Conservation (phyloP, 2,113 vertebrate species). For the Scartelaos histophorus region DNA sequence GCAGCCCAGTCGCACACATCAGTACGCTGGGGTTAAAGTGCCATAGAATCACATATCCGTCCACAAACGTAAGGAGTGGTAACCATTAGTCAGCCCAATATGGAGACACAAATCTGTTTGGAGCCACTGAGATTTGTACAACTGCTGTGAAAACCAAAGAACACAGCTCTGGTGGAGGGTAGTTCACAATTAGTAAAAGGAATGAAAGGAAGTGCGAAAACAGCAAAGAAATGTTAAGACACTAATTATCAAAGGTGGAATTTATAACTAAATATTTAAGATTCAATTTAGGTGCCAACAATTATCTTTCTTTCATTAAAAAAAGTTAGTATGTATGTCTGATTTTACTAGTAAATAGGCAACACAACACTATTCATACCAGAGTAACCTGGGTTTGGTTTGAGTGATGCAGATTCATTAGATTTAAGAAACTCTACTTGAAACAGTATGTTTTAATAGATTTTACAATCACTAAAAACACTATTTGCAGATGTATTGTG, state of each 20-base stretch:
- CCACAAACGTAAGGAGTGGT: conserved; percentile 53
- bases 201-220: conserved; percentile 29
- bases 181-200: conserved; percentile 23
- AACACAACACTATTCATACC: too few relatives aligned
- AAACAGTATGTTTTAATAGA: not conserved
- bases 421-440: not conserved
- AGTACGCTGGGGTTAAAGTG: conserved; percentile 18
- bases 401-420: not conserved
- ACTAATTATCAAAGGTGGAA: conserved; percentile 20
- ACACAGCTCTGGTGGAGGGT: conserved; percentile 43
- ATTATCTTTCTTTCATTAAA: not conserved
- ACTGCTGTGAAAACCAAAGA: conserved; percentile 59
- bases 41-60: conserved; percentile 53
- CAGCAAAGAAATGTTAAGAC: conserved; percentile 37
- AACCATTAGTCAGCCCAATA: conserved; percentile 51
- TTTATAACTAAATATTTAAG: not conserved
- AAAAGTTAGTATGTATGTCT: not conserved
- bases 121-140: conserved; percentile 59
- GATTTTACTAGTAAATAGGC: not conserved
- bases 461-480: too few relatives aligned
- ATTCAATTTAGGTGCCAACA: not conserved
- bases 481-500: too few relatives aligned
- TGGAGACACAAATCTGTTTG: conserved; percentile 57
- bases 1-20: conserved; percentile 18
- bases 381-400: too few relatives aligned